Conservation (phyloP, 2,113 vertebrate genomes). For the Seriola quinqueradiata region DNA sequence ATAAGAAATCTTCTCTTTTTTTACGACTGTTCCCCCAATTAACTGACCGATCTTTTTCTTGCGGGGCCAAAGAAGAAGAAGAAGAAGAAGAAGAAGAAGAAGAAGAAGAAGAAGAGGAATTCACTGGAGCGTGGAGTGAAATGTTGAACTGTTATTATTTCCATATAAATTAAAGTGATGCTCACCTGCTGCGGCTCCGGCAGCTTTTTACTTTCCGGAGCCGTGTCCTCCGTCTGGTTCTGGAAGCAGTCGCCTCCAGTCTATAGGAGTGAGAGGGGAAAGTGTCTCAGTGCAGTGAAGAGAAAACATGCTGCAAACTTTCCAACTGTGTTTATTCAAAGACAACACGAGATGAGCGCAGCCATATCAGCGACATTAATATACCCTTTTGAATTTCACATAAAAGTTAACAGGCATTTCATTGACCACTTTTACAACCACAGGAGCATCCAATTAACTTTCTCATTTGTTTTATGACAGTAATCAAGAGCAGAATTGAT, state of each 20-base stretch:
- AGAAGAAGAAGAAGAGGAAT: neutral
- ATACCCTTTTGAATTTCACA: constrained; percentile 1
- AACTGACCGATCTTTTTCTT: neutral
- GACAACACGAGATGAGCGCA: constrained; percentile 9
- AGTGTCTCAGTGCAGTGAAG: neutral
- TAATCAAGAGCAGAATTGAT: neutral
- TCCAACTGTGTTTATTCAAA: constrained; percentile 8
- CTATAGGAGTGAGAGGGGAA: constrained; percentile 59
- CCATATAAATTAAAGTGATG: neutral
- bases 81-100: too few relatives aligned
- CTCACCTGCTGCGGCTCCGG: constrained; percentile 79
- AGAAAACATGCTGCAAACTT: constrained; percentile 3
- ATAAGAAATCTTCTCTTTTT: neutral
- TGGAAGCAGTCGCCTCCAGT: constrained; percentile 77
- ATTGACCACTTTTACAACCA: neutral
- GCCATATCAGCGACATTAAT: neutral
- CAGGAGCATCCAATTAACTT: constrained; percentile 11
- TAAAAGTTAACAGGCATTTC: neutral
- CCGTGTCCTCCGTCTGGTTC: constrained; percentile 80
- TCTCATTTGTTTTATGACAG: neutral
- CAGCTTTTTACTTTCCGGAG: constrained; percentile 74
- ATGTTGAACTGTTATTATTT: constrained; percentile 16
- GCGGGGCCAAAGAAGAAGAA: neutral
- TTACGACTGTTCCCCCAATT: neutral
- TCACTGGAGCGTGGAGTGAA: neutral